Evolutionary conservation across 1,140 invertebrate species (phyloP).

Genomic region (Drosophila pruinosa): DNA sequence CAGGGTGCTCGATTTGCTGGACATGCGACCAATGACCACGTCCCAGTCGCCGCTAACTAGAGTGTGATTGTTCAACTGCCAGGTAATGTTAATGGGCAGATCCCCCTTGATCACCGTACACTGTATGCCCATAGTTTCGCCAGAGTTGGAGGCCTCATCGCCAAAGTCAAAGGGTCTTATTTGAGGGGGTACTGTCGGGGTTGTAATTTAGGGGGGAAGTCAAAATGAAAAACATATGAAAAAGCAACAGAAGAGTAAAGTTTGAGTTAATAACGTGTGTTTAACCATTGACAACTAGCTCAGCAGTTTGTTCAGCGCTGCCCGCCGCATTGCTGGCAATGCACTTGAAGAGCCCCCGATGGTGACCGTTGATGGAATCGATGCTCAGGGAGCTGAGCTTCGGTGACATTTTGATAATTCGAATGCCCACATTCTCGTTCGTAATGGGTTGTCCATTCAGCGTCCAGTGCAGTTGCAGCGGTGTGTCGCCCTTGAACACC

Average conservation of each 20-base stretch:
- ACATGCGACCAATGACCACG: conserved; percentile 83
- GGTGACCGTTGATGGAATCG: conserved; percentile 87
- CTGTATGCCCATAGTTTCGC: conserved; percentile 87
- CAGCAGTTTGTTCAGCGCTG: conserved; percentile 85
- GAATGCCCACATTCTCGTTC: conserved; percentile 82
- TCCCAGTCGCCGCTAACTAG: conserved; percentile 67
- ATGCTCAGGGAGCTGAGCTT: conserved; percentile 88
- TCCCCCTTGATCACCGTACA: conserved; percentile 94
- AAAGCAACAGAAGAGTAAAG: conserved; percentile 15
- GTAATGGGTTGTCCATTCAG: conserved; percentile 86
- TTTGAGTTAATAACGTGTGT: background rate
- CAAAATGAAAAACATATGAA: conserved; percentile 17
- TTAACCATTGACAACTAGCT: conserved; percentile 87
- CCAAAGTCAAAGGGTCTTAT: conserved; percentile 88
- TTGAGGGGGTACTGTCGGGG: conserved; percentile 86
- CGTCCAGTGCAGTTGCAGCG: conserved; percentile 90
- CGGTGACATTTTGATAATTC: conserved; percentile 84
- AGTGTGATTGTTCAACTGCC: conserved; percentile 84
- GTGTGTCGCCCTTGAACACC: conserved; percentile 89
- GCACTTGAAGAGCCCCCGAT: conserved; percentile 90
- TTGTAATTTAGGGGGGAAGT: background rate
- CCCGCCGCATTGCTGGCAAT: conserved; percentile 87
- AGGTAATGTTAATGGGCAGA: conserved; percentile 90
- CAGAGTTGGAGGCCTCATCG: conserved; percentile 87
- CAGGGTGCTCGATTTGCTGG: conserved; percentile 74